Base-by-base conservation (phyloP, 2,888 invertebrate genomes). In the Zaprionus lineosus region DNA sequence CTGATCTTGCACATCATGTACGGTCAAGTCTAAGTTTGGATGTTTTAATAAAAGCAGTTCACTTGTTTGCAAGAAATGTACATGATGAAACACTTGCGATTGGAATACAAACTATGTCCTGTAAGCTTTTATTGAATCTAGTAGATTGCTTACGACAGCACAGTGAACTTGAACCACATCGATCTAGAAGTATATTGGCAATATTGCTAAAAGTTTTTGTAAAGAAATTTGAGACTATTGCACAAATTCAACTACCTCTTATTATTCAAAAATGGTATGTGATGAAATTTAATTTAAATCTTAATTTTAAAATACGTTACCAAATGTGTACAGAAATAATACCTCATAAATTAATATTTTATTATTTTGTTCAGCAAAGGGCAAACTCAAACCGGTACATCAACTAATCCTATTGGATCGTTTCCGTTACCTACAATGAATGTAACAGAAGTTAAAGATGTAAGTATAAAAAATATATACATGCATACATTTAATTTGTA, bases 1-100 rank as follows among this genome's bases (percentile, higher is more conserved):
- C 98, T 0, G 99, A 99, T 91, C 91, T 99, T 37, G 97, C 99
- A 0, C 99, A 99, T 87, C 99, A 99, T 89, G 97, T 99, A 0
- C 92, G 99, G 0, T 94, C 95, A 74, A 94, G 95, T 65, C 89
- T 99, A 51, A 95, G 95, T 0, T 91, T 98, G 52, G 92, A 93
- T 5, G 96, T 98, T 81, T 91, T 99, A 2, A 95, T 96, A 0
- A 93, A 95, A 60, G 98, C 98, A 0, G 97, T 98, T 0, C 96
- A 97, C 90, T 91, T 98, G 15, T 99, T 98, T 90, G 96, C 97
- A 0, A 98, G 97, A 90, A 98, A 98, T 90, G 96, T 99, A 0
- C 98, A 99, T 85, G 99, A 99, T 87, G 97, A 98, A 87, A 96
- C 96, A 33, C 91, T 99, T 37, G 97, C 97, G 0, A 96, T 96